Percentiles rank a stretch among this genome's conserved stretches.
Evolutionary conservation across 2,113 vertebrate species (phyloP).

Genomic region (Brachyistius frenatus): DNA sequence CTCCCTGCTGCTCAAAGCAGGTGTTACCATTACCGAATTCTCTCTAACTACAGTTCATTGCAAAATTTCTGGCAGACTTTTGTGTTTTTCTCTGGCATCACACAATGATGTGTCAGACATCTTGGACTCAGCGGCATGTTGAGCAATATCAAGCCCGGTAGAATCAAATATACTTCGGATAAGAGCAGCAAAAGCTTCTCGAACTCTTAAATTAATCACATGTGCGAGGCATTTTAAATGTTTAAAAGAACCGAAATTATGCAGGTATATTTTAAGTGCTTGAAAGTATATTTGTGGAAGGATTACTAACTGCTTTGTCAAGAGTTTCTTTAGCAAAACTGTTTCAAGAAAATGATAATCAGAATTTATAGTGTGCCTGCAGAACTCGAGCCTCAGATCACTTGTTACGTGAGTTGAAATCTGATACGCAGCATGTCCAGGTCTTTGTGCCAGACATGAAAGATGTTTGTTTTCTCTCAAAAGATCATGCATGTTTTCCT

Average conservation of each 20-base stretch:
- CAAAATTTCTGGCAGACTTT: conserved; percentile 48
- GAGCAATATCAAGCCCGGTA: conserved; percentile 50
- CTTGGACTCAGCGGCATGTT: conserved; percentile 37
- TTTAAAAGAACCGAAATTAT: not conserved
- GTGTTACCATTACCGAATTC: conserved; percentile 33
- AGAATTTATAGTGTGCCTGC: no score
- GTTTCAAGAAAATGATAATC: no score
- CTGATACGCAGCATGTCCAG: not conserved
- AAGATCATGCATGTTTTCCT: conserved; percentile 16
- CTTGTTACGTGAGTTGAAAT: conserved; percentile 13
- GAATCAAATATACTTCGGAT: conserved; percentile 28
- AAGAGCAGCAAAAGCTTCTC: conserved; percentile 8
- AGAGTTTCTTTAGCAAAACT: no score
- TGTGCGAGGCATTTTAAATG: conserved; percentile 3
- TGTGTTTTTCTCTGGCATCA: conserved; percentile 35
- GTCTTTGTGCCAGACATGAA: not conserved
- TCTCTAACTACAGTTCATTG: conserved; percentile 23
- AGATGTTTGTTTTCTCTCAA: conserved; percentile 29
- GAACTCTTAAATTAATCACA: conserved; percentile 26
- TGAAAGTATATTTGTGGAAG: not conserved
- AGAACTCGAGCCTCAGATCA: not conserved
- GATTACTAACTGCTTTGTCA: no score
- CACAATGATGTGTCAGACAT: conserved; percentile 33
- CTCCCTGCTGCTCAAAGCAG: conserved; percentile 11
- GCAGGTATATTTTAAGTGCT: not conserved